These are phyloP conservation scores for Cynaeus angustus DNA, from an alignment of 2,888 invertebrate genomes.

Conservation along the genomic window DNA sequence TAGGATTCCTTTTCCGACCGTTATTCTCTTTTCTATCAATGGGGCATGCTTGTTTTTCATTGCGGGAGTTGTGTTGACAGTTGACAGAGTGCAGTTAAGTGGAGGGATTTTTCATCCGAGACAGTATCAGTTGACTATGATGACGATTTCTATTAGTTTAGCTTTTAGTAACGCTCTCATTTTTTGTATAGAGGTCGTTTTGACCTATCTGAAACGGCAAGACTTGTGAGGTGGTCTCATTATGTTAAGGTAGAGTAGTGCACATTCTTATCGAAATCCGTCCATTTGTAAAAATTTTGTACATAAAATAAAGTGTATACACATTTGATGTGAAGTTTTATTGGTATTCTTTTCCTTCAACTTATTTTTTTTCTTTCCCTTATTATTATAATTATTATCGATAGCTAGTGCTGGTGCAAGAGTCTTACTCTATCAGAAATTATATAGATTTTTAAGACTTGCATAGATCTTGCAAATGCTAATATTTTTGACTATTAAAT, in stretches of 20 bases:
- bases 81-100: constrained; percentile 68
- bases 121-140: constrained; percentile 78
- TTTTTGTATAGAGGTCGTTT: constrained; percentile 77
- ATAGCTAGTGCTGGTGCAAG: no score
- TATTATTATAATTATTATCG: no score
- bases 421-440: no score
- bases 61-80: constrained; percentile 78
- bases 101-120: constrained; percentile 76
- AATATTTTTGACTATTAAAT: no score
- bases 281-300: constrained; percentile 47
- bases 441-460: no score
- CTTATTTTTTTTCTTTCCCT: no score
- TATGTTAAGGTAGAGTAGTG: constrained; percentile 11
- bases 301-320: constrained; percentile 5
- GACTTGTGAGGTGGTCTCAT: constrained; percentile 69
- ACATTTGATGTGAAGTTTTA: neutral
- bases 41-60: constrained; percentile 79
- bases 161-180: constrained; percentile 77
- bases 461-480: no score
- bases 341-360: no score
- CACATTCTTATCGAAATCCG: constrained; percentile 55
- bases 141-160: constrained; percentile 79
- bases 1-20: constrained; percentile 78
- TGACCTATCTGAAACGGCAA: constrained; percentile 76
- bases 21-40: constrained; percentile 76